Conservation (phyloP, 92 coral and sea anemone species). For the Micromussa lordhowensis region DNA sequence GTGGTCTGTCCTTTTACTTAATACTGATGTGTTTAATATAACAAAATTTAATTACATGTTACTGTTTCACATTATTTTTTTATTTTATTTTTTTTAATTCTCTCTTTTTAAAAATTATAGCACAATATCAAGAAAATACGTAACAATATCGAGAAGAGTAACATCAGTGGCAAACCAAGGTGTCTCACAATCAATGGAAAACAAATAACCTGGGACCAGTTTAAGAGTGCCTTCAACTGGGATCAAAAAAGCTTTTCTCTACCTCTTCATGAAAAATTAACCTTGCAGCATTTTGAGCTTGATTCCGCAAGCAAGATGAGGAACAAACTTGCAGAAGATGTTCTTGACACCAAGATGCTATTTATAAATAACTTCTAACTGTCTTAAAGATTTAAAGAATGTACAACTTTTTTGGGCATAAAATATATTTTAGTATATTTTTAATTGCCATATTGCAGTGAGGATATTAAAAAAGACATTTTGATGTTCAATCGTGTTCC, state of each 20-base stretch:
- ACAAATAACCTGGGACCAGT: conserved; percentile 6
- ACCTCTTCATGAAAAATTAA: conserved; percentile 51
- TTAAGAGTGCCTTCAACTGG: conserved; percentile 37
- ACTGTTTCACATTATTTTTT: no score
- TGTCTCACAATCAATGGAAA: conserved; percentile 30
- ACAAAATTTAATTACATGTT: no score
- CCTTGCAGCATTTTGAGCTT: conserved; percentile 54
- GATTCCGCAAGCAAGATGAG: conserved; percentile 63
- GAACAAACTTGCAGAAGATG: conserved; percentile 63
- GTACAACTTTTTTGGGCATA: no score
- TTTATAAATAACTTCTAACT: no score
- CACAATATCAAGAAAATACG: conserved; percentile 46
- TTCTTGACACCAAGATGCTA: conserved; percentile 58
- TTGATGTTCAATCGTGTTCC: no score
- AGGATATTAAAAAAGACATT: no score
- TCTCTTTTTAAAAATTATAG: neutral
- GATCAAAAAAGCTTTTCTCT: conserved; percentile 33
- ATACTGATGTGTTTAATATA: no score
- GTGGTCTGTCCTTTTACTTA: no score
- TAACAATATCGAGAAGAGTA: conserved; percentile 51
- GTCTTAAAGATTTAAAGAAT: no score
- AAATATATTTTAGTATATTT: no score
- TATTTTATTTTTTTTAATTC: no score
- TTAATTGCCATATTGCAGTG: no score
- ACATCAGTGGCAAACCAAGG: conserved; percentile 35